phyloP scores from a whole-genome alignment of 2,888 invertebrate species.

The Macaria notata region DNA sequence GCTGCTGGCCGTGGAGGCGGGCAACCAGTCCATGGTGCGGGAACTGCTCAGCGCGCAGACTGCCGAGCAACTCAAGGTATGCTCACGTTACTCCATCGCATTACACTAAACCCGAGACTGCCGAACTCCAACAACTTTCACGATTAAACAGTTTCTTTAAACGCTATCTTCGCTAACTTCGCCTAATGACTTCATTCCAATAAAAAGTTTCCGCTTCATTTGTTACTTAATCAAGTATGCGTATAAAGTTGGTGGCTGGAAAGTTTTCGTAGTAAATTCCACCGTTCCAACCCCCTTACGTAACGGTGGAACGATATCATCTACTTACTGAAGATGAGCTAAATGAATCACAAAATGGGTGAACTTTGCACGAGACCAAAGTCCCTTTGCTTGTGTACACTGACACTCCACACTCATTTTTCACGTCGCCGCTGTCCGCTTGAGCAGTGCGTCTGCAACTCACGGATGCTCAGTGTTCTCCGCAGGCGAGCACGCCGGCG shows the following conservation, averaged over 20 bases:
- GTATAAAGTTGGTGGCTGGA: constrained; percentile 6
- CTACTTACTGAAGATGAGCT: background rate
- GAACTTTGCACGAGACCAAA: constrained; percentile 1
- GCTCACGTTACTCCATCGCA: constrained; percentile 13
- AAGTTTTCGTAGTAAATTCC: constrained; percentile 16
- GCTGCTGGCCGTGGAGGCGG: constrained; percentile 96
- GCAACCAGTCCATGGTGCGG: constrained; percentile 97
- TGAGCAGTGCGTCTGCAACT: constrained; percentile 12
- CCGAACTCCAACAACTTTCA: constrained; percentile 21
- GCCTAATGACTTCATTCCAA: constrained; percentile 27
- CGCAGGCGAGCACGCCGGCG: constrained; percentile 88
- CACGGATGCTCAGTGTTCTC: constrained; percentile 26
- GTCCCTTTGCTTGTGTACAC: background rate
- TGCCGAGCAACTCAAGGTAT: constrained; percentile 91
- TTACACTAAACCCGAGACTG: constrained; percentile 17
- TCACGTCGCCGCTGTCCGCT: constrained; percentile 2
- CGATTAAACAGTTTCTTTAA: constrained; percentile 23
- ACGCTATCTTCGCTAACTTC: constrained; percentile 20
- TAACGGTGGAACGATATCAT: constrained; percentile 3
- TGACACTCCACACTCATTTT: background rate
- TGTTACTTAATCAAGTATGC: constrained; percentile 19
- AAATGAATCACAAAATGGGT: background rate
- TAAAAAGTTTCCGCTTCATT: constrained; percentile 24
- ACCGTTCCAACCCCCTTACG: constrained; percentile 5
- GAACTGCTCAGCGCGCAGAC: constrained; percentile 94